phyloP scores from a whole-genome alignment of 1,140 invertebrate species.

The Drosophila rufa region DNA sequence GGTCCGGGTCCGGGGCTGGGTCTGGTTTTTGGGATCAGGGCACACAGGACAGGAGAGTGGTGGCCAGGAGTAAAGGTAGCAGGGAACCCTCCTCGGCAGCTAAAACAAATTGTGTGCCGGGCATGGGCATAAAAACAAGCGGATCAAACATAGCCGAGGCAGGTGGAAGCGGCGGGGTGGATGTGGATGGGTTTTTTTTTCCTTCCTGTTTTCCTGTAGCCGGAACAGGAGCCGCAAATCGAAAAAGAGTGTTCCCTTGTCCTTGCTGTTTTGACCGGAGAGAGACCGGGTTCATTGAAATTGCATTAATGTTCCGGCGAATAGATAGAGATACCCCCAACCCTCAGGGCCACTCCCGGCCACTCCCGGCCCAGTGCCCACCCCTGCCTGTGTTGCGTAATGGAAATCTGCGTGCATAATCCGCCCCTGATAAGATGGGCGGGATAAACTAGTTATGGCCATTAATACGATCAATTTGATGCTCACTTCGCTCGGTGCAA shows the following conservation, averaged over 20 bases:
- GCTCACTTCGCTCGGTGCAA: conserved; percentile 78
- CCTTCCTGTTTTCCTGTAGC: too few relatives aligned
- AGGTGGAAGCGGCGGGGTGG: conserved; percentile 24
- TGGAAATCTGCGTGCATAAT: conserved; percentile 84
- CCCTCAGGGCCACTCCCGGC: not conserved
- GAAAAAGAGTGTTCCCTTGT: conserved; percentile 71
- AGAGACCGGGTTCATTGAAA: conserved; percentile 62
- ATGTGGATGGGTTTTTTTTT: not conserved
- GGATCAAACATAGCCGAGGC: conserved; percentile 66
- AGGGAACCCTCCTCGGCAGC: conserved; percentile 18
- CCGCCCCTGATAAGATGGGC: conserved; percentile 79
- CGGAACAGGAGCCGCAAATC: conserved; percentile 56
- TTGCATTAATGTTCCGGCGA: conserved; percentile 69
- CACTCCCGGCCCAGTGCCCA: not conserved
- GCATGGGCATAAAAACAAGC: conserved; percentile 75
- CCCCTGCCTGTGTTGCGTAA: conserved; percentile 49
- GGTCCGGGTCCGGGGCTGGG: not conserved
- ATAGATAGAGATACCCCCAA: conserved; percentile 22
- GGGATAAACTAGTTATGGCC: conserved; percentile 85
- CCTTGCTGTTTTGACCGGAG: conserved; percentile 53
- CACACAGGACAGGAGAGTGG: too few relatives aligned
- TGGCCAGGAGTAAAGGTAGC: conserved; percentile 1
- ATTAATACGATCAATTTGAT: conserved; percentile 85
- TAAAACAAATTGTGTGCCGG: conserved; percentile 73
- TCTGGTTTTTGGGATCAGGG: conserved; percentile 4